phyloP scores from a whole-genome alignment of 2,888 invertebrate species.

The Phortica magna region DNA sequence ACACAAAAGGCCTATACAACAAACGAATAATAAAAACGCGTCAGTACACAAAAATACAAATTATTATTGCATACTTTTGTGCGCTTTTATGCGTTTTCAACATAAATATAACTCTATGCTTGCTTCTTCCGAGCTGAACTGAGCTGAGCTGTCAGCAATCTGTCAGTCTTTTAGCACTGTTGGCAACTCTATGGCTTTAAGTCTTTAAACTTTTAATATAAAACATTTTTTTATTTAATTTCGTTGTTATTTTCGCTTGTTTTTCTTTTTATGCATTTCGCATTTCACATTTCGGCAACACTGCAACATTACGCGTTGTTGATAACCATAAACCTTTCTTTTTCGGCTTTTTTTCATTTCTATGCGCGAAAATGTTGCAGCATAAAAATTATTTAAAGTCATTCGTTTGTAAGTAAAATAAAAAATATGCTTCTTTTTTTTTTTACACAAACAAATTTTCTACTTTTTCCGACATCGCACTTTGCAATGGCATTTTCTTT shows the following conservation, averaged over 20 bases:
- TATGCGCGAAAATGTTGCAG: slow-evolving; percentile 23
- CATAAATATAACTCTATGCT: neutral
- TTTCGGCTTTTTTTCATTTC: neutral
- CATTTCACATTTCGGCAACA: neutral
- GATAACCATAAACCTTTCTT: neutral
- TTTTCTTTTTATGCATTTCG: neutral
- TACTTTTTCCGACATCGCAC: slow-evolving; percentile 3
- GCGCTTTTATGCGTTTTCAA: neutral
- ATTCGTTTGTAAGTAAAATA: slow-evolving; percentile 3
- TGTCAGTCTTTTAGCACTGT: neutral
- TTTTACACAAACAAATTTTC: neutral
- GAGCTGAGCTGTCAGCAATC: neutral
- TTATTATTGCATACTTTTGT: slow-evolving; percentile 28
- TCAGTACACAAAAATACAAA: slow-evolving; percentile 1
- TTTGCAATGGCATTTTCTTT: slow-evolving; percentile 46
- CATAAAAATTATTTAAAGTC: slow-evolving; percentile 22
- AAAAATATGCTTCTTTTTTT: slow-evolving; percentile 4
- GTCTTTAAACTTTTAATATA: neutral
- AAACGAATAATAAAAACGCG: slow-evolving; percentile 1
- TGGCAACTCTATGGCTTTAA: neutral
- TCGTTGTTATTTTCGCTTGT: neutral
- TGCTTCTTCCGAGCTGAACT: neutral
- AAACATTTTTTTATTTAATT: neutral
- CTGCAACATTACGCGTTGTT: neutral
- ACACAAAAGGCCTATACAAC: slow-evolving; percentile 19